Conservation (phyloP, 2,797 vertebrate genomes). For the Protonibea diacanthus region DNA sequence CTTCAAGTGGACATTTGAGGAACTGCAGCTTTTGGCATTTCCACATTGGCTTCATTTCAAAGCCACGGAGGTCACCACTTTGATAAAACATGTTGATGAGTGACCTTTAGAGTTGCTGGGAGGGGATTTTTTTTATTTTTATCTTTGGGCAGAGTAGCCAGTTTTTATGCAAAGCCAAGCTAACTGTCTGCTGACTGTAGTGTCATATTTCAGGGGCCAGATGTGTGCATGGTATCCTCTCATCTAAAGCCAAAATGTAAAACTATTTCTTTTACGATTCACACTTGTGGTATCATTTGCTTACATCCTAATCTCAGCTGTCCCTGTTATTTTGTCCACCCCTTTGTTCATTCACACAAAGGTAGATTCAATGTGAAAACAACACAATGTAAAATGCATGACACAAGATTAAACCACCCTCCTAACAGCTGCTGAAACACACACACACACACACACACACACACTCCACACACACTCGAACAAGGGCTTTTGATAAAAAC, state of each 20-base stretch:
- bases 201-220: background rate
- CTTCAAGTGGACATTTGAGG: no score
- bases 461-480: constrained; percentile 35
- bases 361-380: constrained; percentile 34
- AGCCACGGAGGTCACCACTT: no score
- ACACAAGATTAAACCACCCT: constrained; percentile 63
- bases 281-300: background rate
- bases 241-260: background rate
- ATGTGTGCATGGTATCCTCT: background rate
- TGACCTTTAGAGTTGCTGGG: background rate
- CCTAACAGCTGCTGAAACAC: constrained; percentile 19
- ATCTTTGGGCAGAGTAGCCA: background rate
- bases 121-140: background rate
- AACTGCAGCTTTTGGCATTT: no score
- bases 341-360: constrained; percentile 23
- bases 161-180: background rate
- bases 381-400: constrained; percentile 55
- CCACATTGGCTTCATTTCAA: no score
- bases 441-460: constrained; percentile 32
- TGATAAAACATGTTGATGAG: background rate
- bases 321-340: constrained; percentile 31
- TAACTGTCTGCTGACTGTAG: background rate
- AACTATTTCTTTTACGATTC: background rate
- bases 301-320: background rate
- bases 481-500: constrained; percentile 68